Percentiles rank a stretch among this genome's conserved stretches.
These are phyloP conservation scores for Psettodes erumei DNA, from an alignment of 2,113 vertebrate genomes.

Conservation along the genomic window DNA sequence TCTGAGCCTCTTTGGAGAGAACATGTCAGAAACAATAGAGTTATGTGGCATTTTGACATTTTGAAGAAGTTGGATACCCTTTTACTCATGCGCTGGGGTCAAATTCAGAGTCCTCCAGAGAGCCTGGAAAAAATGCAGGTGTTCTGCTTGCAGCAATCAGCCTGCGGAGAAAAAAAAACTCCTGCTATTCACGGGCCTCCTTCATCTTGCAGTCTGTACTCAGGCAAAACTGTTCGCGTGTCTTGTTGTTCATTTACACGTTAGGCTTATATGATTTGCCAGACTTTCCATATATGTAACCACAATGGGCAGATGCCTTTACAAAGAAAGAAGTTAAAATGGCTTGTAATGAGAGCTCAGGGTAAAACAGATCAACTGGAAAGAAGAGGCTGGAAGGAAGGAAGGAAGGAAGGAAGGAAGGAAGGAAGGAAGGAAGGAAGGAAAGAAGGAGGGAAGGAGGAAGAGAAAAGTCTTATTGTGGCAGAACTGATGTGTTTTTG, in stretches of 20 bases:
- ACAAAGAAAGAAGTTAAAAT: constrained; percentile 41
- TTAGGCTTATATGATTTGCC: constrained; percentile 55
- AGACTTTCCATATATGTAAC: constrained; percentile 39
- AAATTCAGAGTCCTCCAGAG: constrained; percentile 51
- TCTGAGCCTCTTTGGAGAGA: constrained; percentile 38
- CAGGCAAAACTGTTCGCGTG: constrained; percentile 19
- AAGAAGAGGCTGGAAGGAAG: constrained; percentile 49
- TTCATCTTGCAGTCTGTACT: constrained; percentile 26
- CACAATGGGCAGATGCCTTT: constrained; percentile 20
- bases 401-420: constrained; percentile 51
- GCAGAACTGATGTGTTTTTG: constrained; percentile 83
- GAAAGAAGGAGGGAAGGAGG: constrained; percentile 46
- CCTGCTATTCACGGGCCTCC: not conserved
- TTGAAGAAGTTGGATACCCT: constrained; percentile 58
- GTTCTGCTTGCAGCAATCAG: constrained; percentile 65
- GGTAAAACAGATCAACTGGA: constrained; percentile 47
- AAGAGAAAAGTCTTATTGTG: constrained; percentile 77
- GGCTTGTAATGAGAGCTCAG: constrained; percentile 41
- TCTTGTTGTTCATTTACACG: constrained; percentile 51
- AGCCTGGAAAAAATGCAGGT: constrained; percentile 64
- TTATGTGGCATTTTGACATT: constrained; percentile 69
- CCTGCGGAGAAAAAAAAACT: constrained; percentile 30
- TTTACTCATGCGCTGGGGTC: constrained; percentile 56
- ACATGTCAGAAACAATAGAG: constrained; percentile 60
- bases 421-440: constrained; percentile 41